Evolutionary conservation across 2,113 vertebrate species (phyloP), one percentile per base, ranked within the genome.

Genomic region (Mixornis gularis): DNA sequence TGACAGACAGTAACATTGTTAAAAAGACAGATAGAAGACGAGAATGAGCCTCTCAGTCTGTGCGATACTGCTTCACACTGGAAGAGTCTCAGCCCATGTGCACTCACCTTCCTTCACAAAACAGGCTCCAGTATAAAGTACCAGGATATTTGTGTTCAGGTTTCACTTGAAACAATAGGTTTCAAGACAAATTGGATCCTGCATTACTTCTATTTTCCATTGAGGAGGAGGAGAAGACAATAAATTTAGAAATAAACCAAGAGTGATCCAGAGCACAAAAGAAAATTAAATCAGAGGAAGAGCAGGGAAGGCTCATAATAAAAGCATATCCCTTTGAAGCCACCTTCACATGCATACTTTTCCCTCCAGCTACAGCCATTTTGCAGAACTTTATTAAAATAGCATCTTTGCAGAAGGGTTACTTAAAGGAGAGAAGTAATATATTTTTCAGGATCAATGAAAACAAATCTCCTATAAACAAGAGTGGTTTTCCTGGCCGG

Each of bases 321-420:
- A 89, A 92, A 84, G 19, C 14, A 34, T n/a, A 72, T 85, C 56
- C 68, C 56, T 92, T 92, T 94, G 93, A 96, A 94, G 53, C 59
- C 40, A 59, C n/a, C 29, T 62, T 81, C 90, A 65, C 49, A 73
- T 25, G 76, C 17, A 30, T 27, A 34, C 22, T 78, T 90, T 34
- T 88, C 79, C 52, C 82, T 83, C 60, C 84, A 90, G 77, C 70
- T 66, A 71, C 73, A 93, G 66, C 65, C 93, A 96, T 95, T 91
- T 96, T 91, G 51, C 49, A 68, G 79, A 72, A 43, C 89, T 96
- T 93, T 92, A 91, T 96, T 95, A 90, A 96, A 95, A 95, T 59
- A 71, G 2, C 15, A 78, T 77, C 34, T 94, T 82, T 95, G 82
- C 38, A 92, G 73, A 95, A 53, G 65, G 32, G 52, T 81, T 90